Percentiles rank a stretch among this genome's conserved stretches.
phyloP scores from a whole-genome alignment of 2,888 invertebrate genomes.

The Cyrtodaria siliqua region DNA sequence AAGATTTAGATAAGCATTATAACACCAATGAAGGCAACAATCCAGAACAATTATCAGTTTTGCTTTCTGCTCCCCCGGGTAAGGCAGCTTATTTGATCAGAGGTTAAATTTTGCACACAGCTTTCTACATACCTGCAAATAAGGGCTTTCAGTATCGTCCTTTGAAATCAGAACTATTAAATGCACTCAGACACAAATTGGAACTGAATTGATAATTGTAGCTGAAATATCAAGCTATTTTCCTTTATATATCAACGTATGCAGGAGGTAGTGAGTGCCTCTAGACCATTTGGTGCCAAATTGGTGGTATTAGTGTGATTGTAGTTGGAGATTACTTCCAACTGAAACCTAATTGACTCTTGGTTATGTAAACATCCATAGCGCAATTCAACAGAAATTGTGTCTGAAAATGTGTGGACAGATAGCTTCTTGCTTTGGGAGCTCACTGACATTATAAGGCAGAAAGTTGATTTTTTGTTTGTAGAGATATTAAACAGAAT shows the following conservation, averaged over 20 bases:
- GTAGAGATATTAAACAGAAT: constrained; percentile 27
- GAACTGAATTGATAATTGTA: constrained; percentile 43
- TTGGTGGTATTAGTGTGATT: background rate
- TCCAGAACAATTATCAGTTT: too few species aligned
- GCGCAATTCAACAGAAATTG: too few species aligned
- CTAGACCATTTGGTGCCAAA: too few species aligned
- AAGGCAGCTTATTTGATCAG: background rate
- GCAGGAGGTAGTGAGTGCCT: background rate
- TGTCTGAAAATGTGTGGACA: constrained; percentile 30
- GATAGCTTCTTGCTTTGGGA: constrained; percentile 33
- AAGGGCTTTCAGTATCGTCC: constrained; percentile 43
- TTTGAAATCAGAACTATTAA: constrained; percentile 30
- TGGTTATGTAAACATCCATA: too few species aligned
- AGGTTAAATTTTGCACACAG: constrained; percentile 32
- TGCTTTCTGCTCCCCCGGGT: too few species aligned
- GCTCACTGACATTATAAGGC: constrained; percentile 47
- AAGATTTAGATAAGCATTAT: too few species aligned
- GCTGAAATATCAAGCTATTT: constrained; percentile 56
- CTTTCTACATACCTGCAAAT: constrained; percentile 38
- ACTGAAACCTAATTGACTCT: constrained; percentile 24
- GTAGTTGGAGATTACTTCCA: too few species aligned
- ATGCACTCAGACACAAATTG: constrained; percentile 21
- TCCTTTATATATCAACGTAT: background rate
- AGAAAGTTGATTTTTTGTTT: constrained; percentile 41
- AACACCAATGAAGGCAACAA: too few species aligned